A percentile compares a stretch with the other conserved stretches of the same genome.
These are phyloP conservation scores for Meiosimyza platycephala DNA, from an alignment of 2,888 invertebrate species.

Conservation along the genomic window DNA sequence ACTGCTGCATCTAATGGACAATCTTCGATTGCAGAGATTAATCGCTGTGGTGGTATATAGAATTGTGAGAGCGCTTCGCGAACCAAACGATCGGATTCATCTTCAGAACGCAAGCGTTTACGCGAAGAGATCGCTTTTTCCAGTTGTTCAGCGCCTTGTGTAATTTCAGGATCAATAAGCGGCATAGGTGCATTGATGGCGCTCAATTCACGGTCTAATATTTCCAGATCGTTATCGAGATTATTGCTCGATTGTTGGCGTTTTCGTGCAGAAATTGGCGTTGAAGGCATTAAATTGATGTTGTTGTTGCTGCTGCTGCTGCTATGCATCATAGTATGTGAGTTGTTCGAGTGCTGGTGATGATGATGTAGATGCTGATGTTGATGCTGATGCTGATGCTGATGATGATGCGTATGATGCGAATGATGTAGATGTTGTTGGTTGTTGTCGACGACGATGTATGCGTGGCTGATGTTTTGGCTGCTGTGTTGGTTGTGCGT, in stretches of 20 bases:
- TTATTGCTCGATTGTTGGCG: conserved; percentile 61
- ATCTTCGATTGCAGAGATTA: conserved; percentile 77
- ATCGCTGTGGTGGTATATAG: conserved; percentile 77
- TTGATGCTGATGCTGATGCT: conserved; percentile 29
- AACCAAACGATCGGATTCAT: conserved; percentile 75
- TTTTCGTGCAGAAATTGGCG: conserved; percentile 49
- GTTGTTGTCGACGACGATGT: conserved; percentile 30
- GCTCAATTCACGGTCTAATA: conserved; percentile 66
- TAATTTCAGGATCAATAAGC: conserved; percentile 67
- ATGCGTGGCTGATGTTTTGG: conserved; percentile 34
- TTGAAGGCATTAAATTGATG: conserved; percentile 11
- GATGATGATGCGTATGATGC: conserved; percentile 28
- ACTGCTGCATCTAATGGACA: conserved; percentile 66
- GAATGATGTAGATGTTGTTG: conserved; percentile 20
- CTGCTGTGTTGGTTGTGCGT: conserved; percentile 30
- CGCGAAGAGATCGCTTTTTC: conserved; percentile 65
- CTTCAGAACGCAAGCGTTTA: conserved; percentile 70
- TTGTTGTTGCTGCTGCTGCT: conserved; percentile 32
- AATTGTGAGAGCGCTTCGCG: conserved; percentile 79
- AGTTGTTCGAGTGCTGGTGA: conserved; percentile 35
- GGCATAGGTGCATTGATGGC: conserved; percentile 68
- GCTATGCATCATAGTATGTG: conserved; percentile 12
- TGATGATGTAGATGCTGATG: conserved; percentile 30
- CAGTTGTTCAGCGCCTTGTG: conserved; percentile 66
- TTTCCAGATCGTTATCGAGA: conserved; percentile 67